These are phyloP conservation scores for Shinisaurus crocodilurus DNA, from an alignment of 2,113 vertebrate species.

Conservation along the genomic window DNA sequence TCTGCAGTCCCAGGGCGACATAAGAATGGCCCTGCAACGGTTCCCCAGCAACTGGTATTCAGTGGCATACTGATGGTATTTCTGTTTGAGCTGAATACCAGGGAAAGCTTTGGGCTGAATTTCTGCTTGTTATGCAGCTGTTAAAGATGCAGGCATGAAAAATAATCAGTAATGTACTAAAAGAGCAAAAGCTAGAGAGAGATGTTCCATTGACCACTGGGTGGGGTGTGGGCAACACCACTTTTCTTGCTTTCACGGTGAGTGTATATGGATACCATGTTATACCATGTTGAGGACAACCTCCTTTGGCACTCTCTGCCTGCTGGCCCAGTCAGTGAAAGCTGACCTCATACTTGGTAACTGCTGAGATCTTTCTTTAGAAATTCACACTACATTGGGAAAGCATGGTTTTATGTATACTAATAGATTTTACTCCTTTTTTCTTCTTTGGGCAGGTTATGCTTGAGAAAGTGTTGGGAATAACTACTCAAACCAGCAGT, in stretches of 20 bases:
- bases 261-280: not conserved
- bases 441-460: constrained; percentile 75
- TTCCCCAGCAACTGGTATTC: not conserved
- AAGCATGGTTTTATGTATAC: too few relatives aligned
- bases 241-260: not conserved
- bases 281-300: not conserved
- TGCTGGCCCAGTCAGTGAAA: not conserved
- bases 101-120: not conserved
- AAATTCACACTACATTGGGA: too few relatives aligned
- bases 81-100: not conserved
- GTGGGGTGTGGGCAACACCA: not conserved
- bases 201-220: not conserved
- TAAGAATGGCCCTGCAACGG: not conserved
- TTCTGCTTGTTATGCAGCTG: not conserved
- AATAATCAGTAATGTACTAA: not conserved
- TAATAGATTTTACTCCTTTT: not conserved
- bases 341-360: not conserved
- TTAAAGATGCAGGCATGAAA: not conserved
- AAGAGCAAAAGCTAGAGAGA: not conserved
- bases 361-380: not conserved
- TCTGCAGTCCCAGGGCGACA: too few relatives aligned
- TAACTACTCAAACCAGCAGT: constrained; percentile 82
- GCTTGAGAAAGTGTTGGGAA: constrained; percentile 87
- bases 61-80: not conserved
- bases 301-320: too few relatives aligned